These are phyloP conservation scores for Trichomalopsis sarcophagae DNA, from an alignment of 1,140 invertebrate species.

Conservation along the genomic window DNA sequence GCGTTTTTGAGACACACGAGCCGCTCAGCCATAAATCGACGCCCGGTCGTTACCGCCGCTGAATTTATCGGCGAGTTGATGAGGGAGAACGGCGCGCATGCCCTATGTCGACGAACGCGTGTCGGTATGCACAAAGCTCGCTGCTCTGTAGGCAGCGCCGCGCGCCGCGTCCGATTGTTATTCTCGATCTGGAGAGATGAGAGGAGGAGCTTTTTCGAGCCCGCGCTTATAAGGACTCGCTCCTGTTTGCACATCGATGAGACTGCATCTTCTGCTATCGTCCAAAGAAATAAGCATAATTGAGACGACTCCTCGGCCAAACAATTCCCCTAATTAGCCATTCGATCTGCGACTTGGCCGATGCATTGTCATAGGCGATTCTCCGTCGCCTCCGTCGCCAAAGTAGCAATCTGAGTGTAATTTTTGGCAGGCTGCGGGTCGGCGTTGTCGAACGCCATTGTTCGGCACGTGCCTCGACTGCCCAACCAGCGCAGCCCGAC, in stretches of 20 bases:
- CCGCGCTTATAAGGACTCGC: not conserved
- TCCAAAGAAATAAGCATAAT: not conserved
- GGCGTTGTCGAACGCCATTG: not conserved
- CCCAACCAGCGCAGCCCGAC: not conserved
- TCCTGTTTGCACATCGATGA: not conserved
- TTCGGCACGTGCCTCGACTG: constrained; percentile 1
- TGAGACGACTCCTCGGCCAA: not conserved
- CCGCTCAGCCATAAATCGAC: constrained; percentile 23
- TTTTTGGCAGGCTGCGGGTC: not conserved
- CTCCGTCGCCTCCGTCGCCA: too few species aligned
- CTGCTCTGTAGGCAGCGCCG: not conserved
- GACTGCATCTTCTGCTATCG: not conserved
- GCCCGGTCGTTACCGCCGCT: not conserved
- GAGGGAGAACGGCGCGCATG: not conserved
- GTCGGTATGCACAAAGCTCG: not conserved
- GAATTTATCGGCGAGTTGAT: constrained; percentile 24
- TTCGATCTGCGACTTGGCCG: not conserved
- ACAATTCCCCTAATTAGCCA: constrained; percentile 9
- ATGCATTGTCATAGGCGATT: not conserved
- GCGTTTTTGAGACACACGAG: not conserved
- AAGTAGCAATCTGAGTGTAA: constrained; percentile 12
- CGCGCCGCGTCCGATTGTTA: too few species aligned
- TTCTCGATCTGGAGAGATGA: too few species aligned
- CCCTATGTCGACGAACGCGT: not conserved
- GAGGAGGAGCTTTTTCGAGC: too few species aligned